Base-by-base conservation (phyloP, 2,888 invertebrate genomes). In the Lucinisca nassula region DNA sequence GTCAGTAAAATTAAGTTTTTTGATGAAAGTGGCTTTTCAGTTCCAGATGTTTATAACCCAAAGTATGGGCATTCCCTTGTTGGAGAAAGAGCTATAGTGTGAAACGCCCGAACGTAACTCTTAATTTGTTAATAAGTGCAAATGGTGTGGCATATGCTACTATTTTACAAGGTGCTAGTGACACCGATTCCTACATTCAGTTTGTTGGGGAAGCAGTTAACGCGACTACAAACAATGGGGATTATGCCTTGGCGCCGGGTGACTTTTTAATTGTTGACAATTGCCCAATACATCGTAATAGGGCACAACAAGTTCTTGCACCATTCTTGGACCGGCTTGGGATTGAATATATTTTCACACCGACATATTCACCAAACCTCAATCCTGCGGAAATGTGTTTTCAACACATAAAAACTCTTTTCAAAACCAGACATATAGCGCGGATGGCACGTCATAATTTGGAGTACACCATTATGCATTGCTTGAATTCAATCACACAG, bases 121-220 rank as follows among this genome's bases (percentile, higher is more conserved):
- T 55, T n/a, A 55, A 55, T 55, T 21, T 55, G 55, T 55, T 55
- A 21, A 55, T 55, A 55, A 55, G 55, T n/a, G 10, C 21, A 55
- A 55, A 55, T 55, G 35, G 76, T 35, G 35, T 77, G 10, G 17
- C 51, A 35, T 55, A 77, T 51, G 51, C 35, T 35, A 77, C 12
- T 51, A 77, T 77, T 35, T 21, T 55, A 8, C 27, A 51, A 21
- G 76, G 76, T 27, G 51, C 76, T 10, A 77, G 55, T 35, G 32
- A 77, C 32, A 35, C 45, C 35, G 76, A 77, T 51, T 35, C 55
- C 21, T 77, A 51, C 35, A 37, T 55, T 10, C 51, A 77, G 21
- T 77, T 77, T 37, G 37, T 75, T 37, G n/a, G 40, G 45, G 27
- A 77, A n/a, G 58, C 76, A 32, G 35, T 77, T 14, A 77, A 77